Evolutionary conservation across 2,797 vertebrate genomes (phyloP), one percentile per base, ranked within the genome.

Genomic region (Antennarius maculatus): DNA sequence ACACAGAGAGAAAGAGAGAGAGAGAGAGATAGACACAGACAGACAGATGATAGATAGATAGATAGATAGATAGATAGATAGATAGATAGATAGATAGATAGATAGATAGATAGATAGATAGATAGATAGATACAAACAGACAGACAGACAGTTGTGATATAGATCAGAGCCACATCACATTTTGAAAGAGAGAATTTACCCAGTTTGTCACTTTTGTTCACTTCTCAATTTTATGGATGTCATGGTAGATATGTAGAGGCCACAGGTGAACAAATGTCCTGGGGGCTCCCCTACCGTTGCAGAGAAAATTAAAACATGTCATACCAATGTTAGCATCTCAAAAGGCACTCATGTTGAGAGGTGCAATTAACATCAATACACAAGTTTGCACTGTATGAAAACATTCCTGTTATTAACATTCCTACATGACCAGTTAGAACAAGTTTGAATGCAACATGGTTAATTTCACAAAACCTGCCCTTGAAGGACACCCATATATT

Each of bases 251-350:
- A 81, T 51, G 57, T 13, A 51, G 27, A 56, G 59, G 64, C 52
- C 60, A 71, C 56, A 34, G 61, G 39, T 50, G 50, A 43, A 86
- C 72, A 56, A 64, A 77, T 81, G 67, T 83, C 79, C 66, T 45
- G 1, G 29, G 71, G 77, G 53, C 66, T 67, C 46, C 57, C 54
- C 78, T 74, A 42, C 51, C 41, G 54, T 66, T 54, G 62, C 17
- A 57, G 17, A 23, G 70, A 66, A 80, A 85, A 87, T 89, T 81
- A 86, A 79, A 78, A 77, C 50, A 56, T 89, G 85, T 85, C 86
- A 80, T 46, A 58, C 52, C 29, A 18, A 58, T 80, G 52, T 73
- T 61, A 37, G 66, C 53, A 59, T 87, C 68, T 71, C 64, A 15
- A 17, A 65, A 66, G 60, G 53, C 69, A 78, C 50, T 61, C 80